These are phyloP conservation scores for Cichladusa arquata DNA, from an alignment of 2,113 vertebrate genomes.

Conservation along the genomic window DNA sequence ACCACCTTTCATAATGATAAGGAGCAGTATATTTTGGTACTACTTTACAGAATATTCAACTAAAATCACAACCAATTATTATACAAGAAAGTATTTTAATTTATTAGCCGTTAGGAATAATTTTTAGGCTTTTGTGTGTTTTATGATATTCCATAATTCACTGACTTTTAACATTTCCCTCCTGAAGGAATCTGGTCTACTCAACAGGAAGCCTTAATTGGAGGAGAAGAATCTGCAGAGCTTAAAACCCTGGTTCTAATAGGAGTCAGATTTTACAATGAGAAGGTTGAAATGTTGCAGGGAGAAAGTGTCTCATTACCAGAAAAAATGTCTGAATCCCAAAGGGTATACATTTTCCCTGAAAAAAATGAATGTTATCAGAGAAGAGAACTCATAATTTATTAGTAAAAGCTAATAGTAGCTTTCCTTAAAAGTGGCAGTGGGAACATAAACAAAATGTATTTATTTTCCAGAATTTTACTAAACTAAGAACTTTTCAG, in stretches of 20 bases:
- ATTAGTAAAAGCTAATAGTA: background rate
- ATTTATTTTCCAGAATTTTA: background rate
- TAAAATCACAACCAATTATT: conserved; percentile 35
- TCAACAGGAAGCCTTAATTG: conserved; percentile 38
- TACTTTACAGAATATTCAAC: background rate
- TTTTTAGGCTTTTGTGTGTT: conserved; percentile 8
- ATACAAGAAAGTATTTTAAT: conserved; percentile 5
- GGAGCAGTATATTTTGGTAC: background rate
- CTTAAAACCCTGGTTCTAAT: conserved; percentile 37
- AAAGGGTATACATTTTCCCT: background rate
- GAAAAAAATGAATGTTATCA: background rate
- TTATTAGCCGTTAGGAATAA: background rate
- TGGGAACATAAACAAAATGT: background rate
- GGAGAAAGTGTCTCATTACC: conserved; percentile 44
- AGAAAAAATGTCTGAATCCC: conserved; percentile 6
- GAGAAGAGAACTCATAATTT: background rate
- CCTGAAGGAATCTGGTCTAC: conserved; percentile 9
- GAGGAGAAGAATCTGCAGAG: background rate
- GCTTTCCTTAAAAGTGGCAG: background rate
- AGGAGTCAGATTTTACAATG: conserved; percentile 48
- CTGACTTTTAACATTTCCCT: conserved; percentile 43
- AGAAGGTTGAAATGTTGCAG: conserved; percentile 44
- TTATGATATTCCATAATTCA: conserved; percentile 42
- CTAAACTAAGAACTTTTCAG: background rate
- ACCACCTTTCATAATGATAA: background rate